Percentiles rank a stretch among this genome's conserved stretches.
These are phyloP conservation scores for Poecilus cupreus DNA, from an alignment of 2,888 invertebrate species.

Conservation along the genomic window DNA sequence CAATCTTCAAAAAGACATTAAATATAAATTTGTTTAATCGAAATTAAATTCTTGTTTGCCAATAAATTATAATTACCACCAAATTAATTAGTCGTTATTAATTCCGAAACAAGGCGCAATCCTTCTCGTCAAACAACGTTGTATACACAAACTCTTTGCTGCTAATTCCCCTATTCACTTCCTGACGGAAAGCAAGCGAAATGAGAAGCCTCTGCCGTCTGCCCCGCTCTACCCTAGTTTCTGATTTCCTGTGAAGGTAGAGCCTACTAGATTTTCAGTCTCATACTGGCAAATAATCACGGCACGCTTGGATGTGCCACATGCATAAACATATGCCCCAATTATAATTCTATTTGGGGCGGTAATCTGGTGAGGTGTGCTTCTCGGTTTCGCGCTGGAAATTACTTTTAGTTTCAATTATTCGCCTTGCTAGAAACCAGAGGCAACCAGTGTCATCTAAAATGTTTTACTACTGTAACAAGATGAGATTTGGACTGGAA, in stretches of 20 bases:
- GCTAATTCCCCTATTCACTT: not conserved
- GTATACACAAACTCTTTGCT: not conserved
- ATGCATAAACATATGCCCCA: not conserved
- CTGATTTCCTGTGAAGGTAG: not conserved
- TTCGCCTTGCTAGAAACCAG: not conserved
- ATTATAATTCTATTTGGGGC: not conserved
- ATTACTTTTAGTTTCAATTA: not conserved
- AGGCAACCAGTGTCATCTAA: no score
- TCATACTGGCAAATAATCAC: not conserved
- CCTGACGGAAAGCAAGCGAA: not conserved
- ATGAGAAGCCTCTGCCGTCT: not conserved
- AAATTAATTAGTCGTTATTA: slow-evolving; percentile 21
- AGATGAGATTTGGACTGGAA: no score
- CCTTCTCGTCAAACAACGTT: not conserved
- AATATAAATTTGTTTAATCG: no score
- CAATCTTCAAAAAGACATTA: no score
- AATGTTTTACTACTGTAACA: no score
- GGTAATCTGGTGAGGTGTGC: not conserved
- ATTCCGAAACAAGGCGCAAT: not conserved
- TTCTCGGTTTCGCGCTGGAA: not conserved
- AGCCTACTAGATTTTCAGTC: not conserved
- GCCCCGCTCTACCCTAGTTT: no score
- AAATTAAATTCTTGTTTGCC: not conserved
- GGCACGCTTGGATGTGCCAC: not conserved
- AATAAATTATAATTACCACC: not conserved